Percentiles rank a stretch among this genome's conserved stretches.
These are phyloP conservation scores for Ectropis crepuscularia DNA, from an alignment of 2,888 invertebrate genomes.

Conservation along the genomic window DNA sequence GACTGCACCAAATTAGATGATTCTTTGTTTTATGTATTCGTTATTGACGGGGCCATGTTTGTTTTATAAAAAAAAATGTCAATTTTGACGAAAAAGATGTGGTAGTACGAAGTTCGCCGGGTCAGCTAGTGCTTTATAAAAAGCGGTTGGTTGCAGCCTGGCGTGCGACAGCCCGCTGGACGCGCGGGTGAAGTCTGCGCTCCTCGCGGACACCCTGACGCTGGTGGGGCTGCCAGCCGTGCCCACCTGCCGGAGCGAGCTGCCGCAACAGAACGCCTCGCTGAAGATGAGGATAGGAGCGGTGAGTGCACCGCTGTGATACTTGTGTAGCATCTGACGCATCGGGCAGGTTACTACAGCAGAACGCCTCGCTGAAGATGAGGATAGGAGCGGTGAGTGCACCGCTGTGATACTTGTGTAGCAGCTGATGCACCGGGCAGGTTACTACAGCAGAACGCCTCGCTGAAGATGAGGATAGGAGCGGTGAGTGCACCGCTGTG, in stretches of 20 bases:
- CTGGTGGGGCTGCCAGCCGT: slow-evolving; percentile 94
- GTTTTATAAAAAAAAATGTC: no score
- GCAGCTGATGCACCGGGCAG: no score
- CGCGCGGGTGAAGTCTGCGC: slow-evolving; percentile 95
- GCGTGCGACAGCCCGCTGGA: slow-evolving; percentile 97
- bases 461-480: slow-evolving; percentile 78
- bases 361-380: slow-evolving; percentile 70
- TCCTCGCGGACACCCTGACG: slow-evolving; percentile 96
- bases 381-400: slow-evolving; percentile 76
- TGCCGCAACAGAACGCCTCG: slow-evolving; percentile 57
- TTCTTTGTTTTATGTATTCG: no score
- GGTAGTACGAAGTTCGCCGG: no score
- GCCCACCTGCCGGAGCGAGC: slow-evolving; percentile 84
- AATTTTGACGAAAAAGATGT: no score
- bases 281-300: slow-evolving; percentile 80
- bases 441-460: slow-evolving; percentile 57
- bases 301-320: slow-evolving; percentile 52
- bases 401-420: no score
- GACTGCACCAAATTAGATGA: no score
- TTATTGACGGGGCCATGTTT: no score
- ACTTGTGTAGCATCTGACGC: no score
- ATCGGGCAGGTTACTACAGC: no score
- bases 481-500: slow-evolving; percentile 60
- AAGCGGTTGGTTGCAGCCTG: slow-evolving; percentile 65
- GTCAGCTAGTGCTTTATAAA: no score